Evolutionary conservation across 1,140 invertebrate species (phyloP), one percentile per base, ranked within the genome.

Genomic region (Heliconius himera): DNA sequence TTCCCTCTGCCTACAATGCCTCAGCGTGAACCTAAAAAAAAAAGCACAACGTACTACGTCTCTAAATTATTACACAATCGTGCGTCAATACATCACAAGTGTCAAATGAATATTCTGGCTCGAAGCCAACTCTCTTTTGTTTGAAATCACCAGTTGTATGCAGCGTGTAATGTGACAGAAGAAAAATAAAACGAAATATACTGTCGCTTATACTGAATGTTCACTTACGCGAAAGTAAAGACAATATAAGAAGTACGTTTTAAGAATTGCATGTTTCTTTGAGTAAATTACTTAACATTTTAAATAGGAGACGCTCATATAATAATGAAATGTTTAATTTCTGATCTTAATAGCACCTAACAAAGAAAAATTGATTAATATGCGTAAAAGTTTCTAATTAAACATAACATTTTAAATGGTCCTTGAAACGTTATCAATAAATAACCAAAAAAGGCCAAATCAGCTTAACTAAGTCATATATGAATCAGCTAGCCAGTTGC

Each of bases 401-500:
- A 20, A 51, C 18, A 2, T 51, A 5, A 51, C 6, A 51, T 51
- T 51, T 20, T 51, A 51, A 51, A 51, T 51, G 18, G 18, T 20
- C 18, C 49, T 20, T 20, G 11, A 38, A 66, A 75, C 22, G 33
- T 75, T n/a, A 75, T 22, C 60, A 76, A 76, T 70, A 76, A 41
- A 13, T 70, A 75, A 41, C 33, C 66, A n/a, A 83, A 79, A 82
- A 84, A 81, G 81, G 26, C 60, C 26, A 66, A 66, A 16, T 22
- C 60, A 22, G n/a, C 2, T 60, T 60, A 22, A 26, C 54, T 76
- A 85, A 81, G 83, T 82, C 73, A 82, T 84, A 29, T 66, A 26
- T 29, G 77, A 85, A 56, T 74, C 56, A 77, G 60, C 26, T 66
- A 29, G 26, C 22, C 9, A 66, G 36, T 88, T 79, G 87, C 87